Base-by-base conservation (phyloP, 1,140 invertebrate species). In the Phymorhynchus buccinoides region DNA sequence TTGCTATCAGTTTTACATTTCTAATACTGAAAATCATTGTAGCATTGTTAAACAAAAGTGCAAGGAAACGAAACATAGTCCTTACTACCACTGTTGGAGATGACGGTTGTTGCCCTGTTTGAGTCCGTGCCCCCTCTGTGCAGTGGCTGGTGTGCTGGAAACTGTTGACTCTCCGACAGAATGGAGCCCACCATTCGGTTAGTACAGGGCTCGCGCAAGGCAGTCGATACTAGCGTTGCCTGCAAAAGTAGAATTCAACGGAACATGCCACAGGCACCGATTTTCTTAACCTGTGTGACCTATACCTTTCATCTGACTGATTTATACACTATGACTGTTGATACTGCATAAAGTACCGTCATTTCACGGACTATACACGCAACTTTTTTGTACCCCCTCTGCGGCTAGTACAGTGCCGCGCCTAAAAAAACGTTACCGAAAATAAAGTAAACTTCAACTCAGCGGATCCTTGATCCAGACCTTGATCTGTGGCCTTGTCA, bases 121-220 rank as follows among this genome's bases (percentile, higher is more conserved):
- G 79, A 84, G 62, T 86, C 83, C 9, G n/a, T n/a, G 41, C 66
- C 41, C 86, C 85, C 66, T 85, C 83, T 27, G 75, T 80, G 86
- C 83, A 84, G 35, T 86, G 35, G 16, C 68, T 83, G 6, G 84
- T 75, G 48, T 85, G 95, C 93, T 98, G 98, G 18, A 98, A 94
- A 90, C 97, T 98, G 91, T 99, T 99, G 32, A 97, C 97, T 89
- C 97, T 94, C 41, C 97, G 94, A n/a, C 9, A 98, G 97, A 88
- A 99, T 98, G 7, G 97, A 98, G 7, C 97, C 97, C n/a, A 99
- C 97, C 1, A 97, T 98, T 79, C 98, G 95, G 91, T n/a, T 97
- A 98, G 92, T 98, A 99, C 18, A 99, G 94, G 16, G 97, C 97
- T 94, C 98, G 98, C 1, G 97, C 97, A 68, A 98, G 94, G 75